A percentile compares a stretch with the other conserved stretches of the same genome.
Conservation (phyloP, 2,797 vertebrate species). For the Acipenser oxyrinchus region DNA sequence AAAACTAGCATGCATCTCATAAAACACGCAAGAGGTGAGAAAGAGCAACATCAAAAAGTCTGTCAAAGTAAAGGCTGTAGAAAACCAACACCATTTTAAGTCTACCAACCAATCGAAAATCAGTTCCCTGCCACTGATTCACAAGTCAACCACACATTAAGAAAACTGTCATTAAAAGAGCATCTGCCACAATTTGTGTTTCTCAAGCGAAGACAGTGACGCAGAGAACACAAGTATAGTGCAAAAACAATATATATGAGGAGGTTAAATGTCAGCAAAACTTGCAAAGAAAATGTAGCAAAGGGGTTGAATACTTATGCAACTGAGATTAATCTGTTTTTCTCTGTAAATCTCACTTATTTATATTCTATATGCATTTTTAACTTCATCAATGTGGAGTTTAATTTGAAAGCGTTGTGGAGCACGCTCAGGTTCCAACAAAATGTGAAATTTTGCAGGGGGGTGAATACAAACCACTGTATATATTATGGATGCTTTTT, state of each 20-base stretch:
- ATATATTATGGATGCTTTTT: background rate
- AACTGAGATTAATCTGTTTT: too few relatives aligned
- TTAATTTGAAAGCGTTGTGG: conserved; percentile 44
- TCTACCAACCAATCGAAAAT: conserved; percentile 14
- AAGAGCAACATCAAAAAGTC: background rate
- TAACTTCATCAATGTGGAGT: background rate
- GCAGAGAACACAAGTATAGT: conserved; percentile 36
- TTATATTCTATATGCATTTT: too few relatives aligned
- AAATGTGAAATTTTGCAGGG: conserved; percentile 30
- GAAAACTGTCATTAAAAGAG: conserved; percentile 51
- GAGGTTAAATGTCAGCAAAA: too few relatives aligned
- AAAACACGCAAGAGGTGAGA: background rate
- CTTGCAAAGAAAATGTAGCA: too few relatives aligned
- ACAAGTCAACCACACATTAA: conserved; percentile 24
- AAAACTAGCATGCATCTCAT: background rate
- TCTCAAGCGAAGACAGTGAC: conserved; percentile 72
- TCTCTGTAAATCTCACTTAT: too few relatives aligned
- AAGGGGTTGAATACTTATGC: too few relatives aligned
- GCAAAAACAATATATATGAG: conserved; percentile 9
- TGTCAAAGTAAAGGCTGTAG: conserved; percentile 19
- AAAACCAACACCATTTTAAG: conserved; percentile 44
- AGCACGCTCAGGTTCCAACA: conserved; percentile 74
- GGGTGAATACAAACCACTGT: background rate
- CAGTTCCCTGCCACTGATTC: conserved; percentile 7
- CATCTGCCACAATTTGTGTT: conserved; percentile 54